phyloP scores from a whole-genome alignment of 1,140 invertebrate species.

The Megalopta genalis region DNA sequence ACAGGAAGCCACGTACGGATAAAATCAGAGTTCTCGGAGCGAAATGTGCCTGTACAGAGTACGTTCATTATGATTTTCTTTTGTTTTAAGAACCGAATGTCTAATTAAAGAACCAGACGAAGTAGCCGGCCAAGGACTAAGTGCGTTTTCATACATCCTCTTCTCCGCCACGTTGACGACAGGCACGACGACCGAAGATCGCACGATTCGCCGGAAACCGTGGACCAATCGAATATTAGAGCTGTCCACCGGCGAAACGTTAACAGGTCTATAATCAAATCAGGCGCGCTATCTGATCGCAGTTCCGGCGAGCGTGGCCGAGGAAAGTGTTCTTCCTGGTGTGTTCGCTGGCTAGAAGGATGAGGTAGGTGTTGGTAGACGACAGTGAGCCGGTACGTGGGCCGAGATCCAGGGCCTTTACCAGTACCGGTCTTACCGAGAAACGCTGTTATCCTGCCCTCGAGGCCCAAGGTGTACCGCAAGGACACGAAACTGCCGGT shows the following conservation, averaged over 20 bases:
- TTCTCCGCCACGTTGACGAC: too few species aligned
- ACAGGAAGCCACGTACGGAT: too few species aligned
- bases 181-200: too few species aligned
- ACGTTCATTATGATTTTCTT: too few species aligned
- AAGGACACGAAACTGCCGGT: constrained; percentile 63
- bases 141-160: too few species aligned
- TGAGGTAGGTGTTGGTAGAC: constrained; percentile 43
- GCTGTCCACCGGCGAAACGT: neutral
- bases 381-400: constrained; percentile 48
- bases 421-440: constrained; percentile 54
- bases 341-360: constrained; percentile 19
- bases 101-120: too few species aligned
- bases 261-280: constrained; percentile 25
- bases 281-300: constrained; percentile 18
- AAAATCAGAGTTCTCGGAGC: too few species aligned
- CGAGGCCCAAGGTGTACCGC: constrained; percentile 57
- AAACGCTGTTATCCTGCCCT: constrained; percentile 57
- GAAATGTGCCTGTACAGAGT: too few species aligned
- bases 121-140: too few species aligned
- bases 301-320: constrained; percentile 1
- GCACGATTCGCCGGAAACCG: too few species aligned
- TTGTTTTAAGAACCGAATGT: too few species aligned
- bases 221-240: too few species aligned
- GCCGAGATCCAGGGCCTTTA: constrained; percentile 48
- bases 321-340: constrained; percentile 54